A percentile compares a stretch with the other conserved stretches of the same genome.
phyloP scores from a whole-genome alignment of 1,140 invertebrate species.

The Eurytemora carolleeae region DNA sequence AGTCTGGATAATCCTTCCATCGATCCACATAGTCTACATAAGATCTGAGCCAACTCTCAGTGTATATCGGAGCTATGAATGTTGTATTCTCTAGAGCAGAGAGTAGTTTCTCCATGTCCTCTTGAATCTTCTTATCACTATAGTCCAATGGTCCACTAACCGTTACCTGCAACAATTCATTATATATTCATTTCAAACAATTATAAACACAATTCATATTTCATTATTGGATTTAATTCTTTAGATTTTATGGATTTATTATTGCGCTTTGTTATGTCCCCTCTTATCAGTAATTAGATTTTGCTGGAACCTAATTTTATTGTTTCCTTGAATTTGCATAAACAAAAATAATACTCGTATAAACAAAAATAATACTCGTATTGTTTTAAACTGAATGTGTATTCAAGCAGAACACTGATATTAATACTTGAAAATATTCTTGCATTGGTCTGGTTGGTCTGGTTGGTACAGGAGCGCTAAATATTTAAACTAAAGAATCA shows the following conservation, averaged over 20 bases:
- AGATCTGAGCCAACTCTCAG: slow-evolving; percentile 59
- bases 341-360: slow-evolving; percentile 11
- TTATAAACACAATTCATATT: neutral
- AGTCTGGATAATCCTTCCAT: slow-evolving; percentile 49
- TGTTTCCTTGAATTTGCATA: neutral
- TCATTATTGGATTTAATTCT: neutral
- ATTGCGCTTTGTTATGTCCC: too few relatives aligned
- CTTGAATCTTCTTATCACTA: slow-evolving; percentile 52
- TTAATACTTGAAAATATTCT: too few relatives aligned
- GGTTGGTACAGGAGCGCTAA: too few relatives aligned
- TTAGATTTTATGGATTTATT: too few relatives aligned
- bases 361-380: too few relatives aligned
- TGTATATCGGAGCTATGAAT: slow-evolving; percentile 41
- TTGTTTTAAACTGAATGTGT: too few relatives aligned
- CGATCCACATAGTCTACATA: slow-evolving; percentile 54
- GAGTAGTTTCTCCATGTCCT: slow-evolving; percentile 54
- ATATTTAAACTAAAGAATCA: too few relatives aligned
- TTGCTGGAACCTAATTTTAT: neutral
- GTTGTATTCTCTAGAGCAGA: slow-evolving; percentile 52
- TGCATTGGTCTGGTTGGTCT: too few relatives aligned
- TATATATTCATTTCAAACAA: neutral
- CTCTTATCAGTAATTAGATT: too few relatives aligned
- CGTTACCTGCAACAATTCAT: slow-evolving; percentile 47
- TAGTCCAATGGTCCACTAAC: slow-evolving; percentile 64
- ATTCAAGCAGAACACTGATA: too few relatives aligned